Conservation (phyloP, 2,888 invertebrate genomes). For the Chaitophorus viminalis region DNA sequence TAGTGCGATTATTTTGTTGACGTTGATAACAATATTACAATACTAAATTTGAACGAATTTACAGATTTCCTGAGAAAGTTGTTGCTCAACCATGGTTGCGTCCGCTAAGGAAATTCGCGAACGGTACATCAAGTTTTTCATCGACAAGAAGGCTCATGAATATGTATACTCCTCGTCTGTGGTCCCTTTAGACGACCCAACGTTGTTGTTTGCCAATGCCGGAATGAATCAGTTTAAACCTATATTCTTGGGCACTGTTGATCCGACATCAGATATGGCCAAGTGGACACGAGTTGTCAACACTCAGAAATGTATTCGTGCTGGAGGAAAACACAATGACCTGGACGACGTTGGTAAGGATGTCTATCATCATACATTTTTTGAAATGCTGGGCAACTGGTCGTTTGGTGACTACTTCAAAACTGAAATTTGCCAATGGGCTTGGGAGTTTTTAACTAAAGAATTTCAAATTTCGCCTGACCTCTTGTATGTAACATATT, state of each 20-base stretch:
- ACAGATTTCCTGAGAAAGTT: background rate
- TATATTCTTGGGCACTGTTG: slow-evolving; percentile 94
- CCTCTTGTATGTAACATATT: slow-evolving; percentile 96
- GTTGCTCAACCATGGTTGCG: slow-evolving; percentile 21
- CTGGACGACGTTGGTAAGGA: slow-evolving; percentile 99
- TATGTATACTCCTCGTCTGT: slow-evolving; percentile 98
- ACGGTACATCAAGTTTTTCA: slow-evolving; percentile 90
- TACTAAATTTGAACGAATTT: background rate
- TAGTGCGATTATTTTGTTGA: background rate
- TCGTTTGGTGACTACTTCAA: slow-evolving; percentile 99
- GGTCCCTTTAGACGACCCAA: slow-evolving; percentile 97
- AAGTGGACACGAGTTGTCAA: slow-evolving; percentile 90
- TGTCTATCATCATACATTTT: slow-evolving; percentile 99
- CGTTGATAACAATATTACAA: background rate
- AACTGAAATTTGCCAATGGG: slow-evolving; percentile 96
- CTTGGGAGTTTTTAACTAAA: slow-evolving; percentile 94
- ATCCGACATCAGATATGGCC: slow-evolving; percentile 95
- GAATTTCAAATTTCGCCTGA: slow-evolving; percentile 82
- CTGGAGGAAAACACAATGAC: slow-evolving; percentile 99
- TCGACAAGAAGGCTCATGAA: slow-evolving; percentile 80
- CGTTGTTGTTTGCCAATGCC: slow-evolving; percentile 96
- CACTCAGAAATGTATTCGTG: slow-evolving; percentile 98
- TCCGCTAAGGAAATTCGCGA: slow-evolving; percentile 83
- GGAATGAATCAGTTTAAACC: slow-evolving; percentile 99
- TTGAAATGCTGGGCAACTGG: slow-evolving; percentile 99